Base-by-base conservation (phyloP, 2,113 vertebrate species). In the Corydoras sp. region DNA sequence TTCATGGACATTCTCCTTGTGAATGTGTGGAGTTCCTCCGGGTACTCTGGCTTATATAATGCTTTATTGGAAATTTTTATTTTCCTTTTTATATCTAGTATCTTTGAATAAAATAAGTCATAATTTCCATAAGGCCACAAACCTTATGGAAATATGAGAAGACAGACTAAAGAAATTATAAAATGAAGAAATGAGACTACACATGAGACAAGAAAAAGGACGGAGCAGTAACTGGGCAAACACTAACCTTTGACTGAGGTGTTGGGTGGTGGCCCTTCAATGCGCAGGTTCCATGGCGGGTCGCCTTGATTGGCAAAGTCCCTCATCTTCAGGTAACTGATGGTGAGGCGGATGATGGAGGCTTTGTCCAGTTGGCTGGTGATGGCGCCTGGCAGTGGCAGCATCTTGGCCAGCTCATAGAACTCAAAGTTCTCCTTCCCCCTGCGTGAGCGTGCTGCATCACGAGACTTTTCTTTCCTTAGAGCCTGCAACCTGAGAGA, bases 371-470 rank as follows among this genome's bases (percentile, higher is more conserved):
- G 93, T 84, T 99, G 97, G 79, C 94, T 97, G 77, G 97, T 99
- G 89, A 99, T 99, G 88, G 97, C 97, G 63, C 94, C 97, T 74
- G 97, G 97, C 74, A 99, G 93, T 0, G 97, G 97, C 86, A 99
- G 92, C 88, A 99, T 90, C 86, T 99, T 99, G 84, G 97, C 97
- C 90, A 99, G 87, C 79, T 99, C 97, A 35, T 99, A 99, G 85
- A 99, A 99, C 87, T 99, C 97, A 89, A 99, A 99, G 87, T 99
- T 99, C 86, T 99, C 97, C 82, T 99, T 99, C 67, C 97, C 97
- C 69, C 97, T 89, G 69, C 97, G 94, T 79, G 97, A 99, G 49
- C 97, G 92, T 51, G 97, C 97, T 5, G 97, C 97, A 75, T 99
- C 97, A 82, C 97, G 90, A 18, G 97, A 99, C 82, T 98, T 99